Conservation (phyloP, 2,797 vertebrate genomes). For the Tachyglossus aculeatus region DNA sequence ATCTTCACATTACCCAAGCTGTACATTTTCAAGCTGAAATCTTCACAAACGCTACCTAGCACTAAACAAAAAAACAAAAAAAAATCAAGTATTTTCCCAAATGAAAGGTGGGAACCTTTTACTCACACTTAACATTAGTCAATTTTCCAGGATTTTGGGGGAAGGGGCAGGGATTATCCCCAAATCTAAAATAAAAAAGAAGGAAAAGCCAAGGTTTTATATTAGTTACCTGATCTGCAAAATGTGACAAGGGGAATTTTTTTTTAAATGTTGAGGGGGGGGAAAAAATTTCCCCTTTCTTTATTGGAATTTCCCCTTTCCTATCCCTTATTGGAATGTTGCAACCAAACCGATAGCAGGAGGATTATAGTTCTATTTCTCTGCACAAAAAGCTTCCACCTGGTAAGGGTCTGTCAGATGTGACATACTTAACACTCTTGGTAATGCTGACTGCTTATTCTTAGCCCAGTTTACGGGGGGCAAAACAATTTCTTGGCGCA, state of each 20-base stretch:
- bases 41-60: constrained; percentile 53
- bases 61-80: constrained; percentile 51
- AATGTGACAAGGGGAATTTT: background rate
- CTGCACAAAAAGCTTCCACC: constrained; percentile 38
- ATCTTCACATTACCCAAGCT: constrained; percentile 43
- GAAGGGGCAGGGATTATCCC: constrained; percentile 66
- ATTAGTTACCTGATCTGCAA: constrained; percentile 41
- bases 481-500: background rate
- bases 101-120: constrained; percentile 68
- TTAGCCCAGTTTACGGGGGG: constrained; percentile 8
- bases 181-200: constrained; percentile 75
- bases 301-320: constrained; percentile 12
- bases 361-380: constrained; percentile 12
- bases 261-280: constrained; percentile 35
- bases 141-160: constrained; percentile 65
- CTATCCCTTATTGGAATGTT: constrained; percentile 20
- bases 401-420: constrained; percentile 10
- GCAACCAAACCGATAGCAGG: constrained; percentile 35
- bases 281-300: too few species aligned
- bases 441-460: constrained; percentile 10
- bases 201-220: constrained; percentile 63
- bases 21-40: constrained; percentile 50
- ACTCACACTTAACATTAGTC: constrained; percentile 72
- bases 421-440: constrained; percentile 30
- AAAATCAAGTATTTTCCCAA: constrained; percentile 58